phyloP scores from a whole-genome alignment of 2,888 invertebrate species.

The Silvanus unidentatus region DNA sequence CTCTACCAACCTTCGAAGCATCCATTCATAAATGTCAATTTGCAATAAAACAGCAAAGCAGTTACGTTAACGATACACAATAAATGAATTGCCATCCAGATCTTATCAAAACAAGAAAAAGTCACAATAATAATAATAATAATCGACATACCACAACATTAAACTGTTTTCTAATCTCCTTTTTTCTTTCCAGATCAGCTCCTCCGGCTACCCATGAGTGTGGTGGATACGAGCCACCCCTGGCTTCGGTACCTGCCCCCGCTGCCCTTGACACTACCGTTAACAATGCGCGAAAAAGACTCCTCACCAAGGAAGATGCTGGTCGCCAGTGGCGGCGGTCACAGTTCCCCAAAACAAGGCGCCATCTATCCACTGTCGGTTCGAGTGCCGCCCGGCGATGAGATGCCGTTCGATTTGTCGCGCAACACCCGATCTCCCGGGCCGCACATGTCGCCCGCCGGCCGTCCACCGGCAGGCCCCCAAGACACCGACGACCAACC shows the following conservation, averaged over 20 bases:
- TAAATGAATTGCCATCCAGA: too few relatives aligned
- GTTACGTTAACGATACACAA: too few relatives aligned
- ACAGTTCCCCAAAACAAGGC: conserved; percentile 67
- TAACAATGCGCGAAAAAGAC: conserved; percentile 86
- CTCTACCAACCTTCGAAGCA: too few relatives aligned
- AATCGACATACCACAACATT: too few relatives aligned
- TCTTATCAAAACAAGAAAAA: too few relatives aligned
- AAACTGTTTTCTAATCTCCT: too few relatives aligned
- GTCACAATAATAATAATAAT: too few relatives aligned
- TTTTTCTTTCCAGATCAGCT: conserved; percentile 24
- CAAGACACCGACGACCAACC: conserved; percentile 65
- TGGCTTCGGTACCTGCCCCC: conserved; percentile 49
- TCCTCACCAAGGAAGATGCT: conserved; percentile 86
- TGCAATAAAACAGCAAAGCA: too few relatives aligned
- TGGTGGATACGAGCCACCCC: conserved; percentile 62
- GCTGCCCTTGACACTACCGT: conserved; percentile 47
- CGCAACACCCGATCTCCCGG: conserved; percentile 47
- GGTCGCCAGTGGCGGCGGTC: conserved; percentile 50
- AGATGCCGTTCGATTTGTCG: conserved; percentile 65
- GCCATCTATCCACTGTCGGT: conserved; percentile 64
- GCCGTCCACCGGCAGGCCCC: conserved; percentile 52
- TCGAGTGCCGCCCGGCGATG: conserved; percentile 51
- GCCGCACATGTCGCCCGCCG: conserved; percentile 55
- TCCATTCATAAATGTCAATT: too few relatives aligned
- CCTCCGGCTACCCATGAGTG: conserved; percentile 57